Evolutionary conservation across 30 jellyfish, hydroid and myxozoan species (phyloP).

Genomic region (Chrysaora quinquecirrha): DNA sequence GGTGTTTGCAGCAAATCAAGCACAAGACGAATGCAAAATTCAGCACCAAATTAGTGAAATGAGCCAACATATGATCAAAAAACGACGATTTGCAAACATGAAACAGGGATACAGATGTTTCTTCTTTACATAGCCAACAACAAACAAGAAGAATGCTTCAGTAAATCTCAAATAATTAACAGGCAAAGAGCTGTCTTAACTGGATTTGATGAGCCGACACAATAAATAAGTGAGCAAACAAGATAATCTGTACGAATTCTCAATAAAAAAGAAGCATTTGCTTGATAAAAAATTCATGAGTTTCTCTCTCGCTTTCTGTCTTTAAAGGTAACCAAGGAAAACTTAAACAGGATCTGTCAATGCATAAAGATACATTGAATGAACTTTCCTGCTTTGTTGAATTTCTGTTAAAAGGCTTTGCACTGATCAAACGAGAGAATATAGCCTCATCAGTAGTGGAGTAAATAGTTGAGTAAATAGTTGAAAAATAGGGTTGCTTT

Average conservation of each 20-base stretch:
- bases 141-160: no score
- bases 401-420: constrained; percentile 38
- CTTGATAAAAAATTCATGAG: constrained; percentile 39
- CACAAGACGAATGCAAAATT: neutral
- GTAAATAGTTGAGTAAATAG: no score
- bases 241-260: neutral
- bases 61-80: neutral
- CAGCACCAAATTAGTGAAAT: neutral
- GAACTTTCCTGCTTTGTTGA: constrained; percentile 41
- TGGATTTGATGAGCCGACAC: constrained; percentile 27
- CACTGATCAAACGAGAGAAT: no score
- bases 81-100: constrained; percentile 7
- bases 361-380: no score
- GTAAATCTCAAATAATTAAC: neutral
- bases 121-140: no score
- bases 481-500: no score
- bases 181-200: constrained; percentile 19
- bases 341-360: neutral
- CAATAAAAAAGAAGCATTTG: neutral
- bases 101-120: neutral
- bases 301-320: neutral
- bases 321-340: neutral
- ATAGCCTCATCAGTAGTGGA: no score
- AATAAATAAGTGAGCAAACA: constrained; percentile 62
- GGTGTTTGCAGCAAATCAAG: no score